Evolutionary conservation across 2,113 vertebrate genomes (phyloP).

Genomic region (Catharus fuscescens): DNA sequence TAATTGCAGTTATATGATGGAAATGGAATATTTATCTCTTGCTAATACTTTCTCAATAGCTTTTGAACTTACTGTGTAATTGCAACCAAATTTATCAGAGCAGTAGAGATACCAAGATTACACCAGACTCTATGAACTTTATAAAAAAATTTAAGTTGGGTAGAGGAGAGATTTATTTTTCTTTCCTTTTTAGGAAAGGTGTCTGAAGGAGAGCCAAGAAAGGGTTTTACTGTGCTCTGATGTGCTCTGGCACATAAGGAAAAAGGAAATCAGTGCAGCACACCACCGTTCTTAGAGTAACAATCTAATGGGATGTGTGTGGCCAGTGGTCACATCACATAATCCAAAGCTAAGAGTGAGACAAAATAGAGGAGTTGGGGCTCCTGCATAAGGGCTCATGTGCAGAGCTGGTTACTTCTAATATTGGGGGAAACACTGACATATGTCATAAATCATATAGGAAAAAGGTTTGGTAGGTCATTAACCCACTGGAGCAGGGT

Average conservation of each 20-base stretch:
- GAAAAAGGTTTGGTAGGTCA: not conserved
- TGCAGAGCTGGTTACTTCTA: not conserved
- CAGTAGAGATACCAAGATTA: not conserved
- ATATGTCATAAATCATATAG: not conserved
- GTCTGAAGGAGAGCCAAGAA: not conserved
- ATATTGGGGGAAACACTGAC: not conserved
- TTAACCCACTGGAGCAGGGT: not conserved
- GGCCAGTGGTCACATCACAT: fast-evolving
- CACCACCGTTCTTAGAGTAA: fast-evolving
- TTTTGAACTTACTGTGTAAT: not conserved
- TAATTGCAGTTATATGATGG: not conserved
- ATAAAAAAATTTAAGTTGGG: not conserved
- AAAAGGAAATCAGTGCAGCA: not conserved
- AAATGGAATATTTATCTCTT: not conserved
- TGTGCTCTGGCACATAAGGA: not conserved
- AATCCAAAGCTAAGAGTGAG: not conserved
- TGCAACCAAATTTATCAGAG: not conserved
- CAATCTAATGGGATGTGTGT: not conserved
- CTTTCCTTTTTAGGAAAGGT: not conserved
- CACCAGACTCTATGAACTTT: not conserved
- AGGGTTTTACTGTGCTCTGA: not conserved
- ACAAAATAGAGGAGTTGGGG: not conserved
- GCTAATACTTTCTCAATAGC: not conserved
- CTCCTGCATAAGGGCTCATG: not conserved
- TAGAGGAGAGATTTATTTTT: not conserved